Evolutionary conservation across 2,888 invertebrate species (phyloP).

Genomic region (Emmelina monodactyla): DNA sequence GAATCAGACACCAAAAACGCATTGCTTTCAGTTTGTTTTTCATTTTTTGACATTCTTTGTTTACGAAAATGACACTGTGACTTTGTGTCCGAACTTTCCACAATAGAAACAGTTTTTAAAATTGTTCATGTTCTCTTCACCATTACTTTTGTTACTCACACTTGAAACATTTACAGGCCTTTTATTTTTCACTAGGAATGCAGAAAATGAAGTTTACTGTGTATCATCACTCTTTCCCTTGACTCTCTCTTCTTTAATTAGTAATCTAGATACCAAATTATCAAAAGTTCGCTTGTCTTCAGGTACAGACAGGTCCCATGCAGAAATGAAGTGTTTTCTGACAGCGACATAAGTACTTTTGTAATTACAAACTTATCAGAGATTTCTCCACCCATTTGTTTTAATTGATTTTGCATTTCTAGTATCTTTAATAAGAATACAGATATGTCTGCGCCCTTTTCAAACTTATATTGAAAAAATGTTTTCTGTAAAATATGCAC

Average conservation of each 20-base stretch:
- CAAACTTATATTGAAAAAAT: conserved; percentile 22
- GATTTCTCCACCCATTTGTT: conserved; percentile 20
- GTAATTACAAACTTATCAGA: conserved; percentile 5
- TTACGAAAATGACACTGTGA: conserved; percentile 10
- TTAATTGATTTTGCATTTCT: conserved; percentile 19
- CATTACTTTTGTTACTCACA: conserved; percentile 6
- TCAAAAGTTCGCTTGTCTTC: conserved; percentile 10
- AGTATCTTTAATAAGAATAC: conserved; percentile 20
- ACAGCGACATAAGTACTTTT: conserved; percentile 14
- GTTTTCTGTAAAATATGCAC: conserved; percentile 25
- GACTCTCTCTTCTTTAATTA: conserved; percentile 12
- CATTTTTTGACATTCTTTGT: conserved; percentile 3
- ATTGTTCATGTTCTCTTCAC: neutral
- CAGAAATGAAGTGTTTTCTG: conserved; percentile 22
- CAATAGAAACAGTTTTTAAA: conserved; percentile 12
- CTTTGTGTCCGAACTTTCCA: conserved; percentile 12
- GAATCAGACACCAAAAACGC: conserved; percentile 12
- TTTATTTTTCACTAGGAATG: neutral
- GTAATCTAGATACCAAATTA: conserved; percentile 10
- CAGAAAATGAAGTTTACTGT: neutral
- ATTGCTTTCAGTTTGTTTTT: conserved; percentile 9
- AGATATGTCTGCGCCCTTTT: conserved; percentile 18
- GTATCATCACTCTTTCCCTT: conserved; percentile 4
- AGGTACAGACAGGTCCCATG: conserved; percentile 15
- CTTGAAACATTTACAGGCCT: no score